Evolutionary conservation across 2,888 invertebrate species (phyloP).

Genomic region (Arge pagana): DNA sequence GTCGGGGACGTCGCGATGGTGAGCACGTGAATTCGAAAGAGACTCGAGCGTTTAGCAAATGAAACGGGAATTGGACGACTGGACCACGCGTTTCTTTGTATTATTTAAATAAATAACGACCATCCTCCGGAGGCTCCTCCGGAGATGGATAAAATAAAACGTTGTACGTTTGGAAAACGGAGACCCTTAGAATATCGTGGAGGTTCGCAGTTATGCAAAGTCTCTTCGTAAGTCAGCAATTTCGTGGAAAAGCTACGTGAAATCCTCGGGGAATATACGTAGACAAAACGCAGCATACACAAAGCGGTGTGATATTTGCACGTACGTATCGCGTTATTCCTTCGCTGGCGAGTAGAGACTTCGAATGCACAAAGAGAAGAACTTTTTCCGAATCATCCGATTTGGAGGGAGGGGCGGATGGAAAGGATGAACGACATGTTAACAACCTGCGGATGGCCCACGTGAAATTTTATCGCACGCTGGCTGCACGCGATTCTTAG

Average conservation of each 20-base stretch:
- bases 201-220: slow-evolving; percentile 21
- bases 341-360: no score
- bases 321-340: no score
- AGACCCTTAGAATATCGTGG: slow-evolving; percentile 17
- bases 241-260: slow-evolving; percentile 16
- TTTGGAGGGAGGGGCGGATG: no score
- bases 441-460: no score
- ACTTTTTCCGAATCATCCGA: no score
- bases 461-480: no score
- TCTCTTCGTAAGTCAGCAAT: slow-evolving; percentile 22
- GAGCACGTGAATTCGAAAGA: no score
- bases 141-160: slow-evolving; percentile 10
- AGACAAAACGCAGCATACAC: slow-evolving; percentile 1
- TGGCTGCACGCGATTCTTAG: no score
- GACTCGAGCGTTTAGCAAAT: not conserved
- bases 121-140: not conserved
- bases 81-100: slow-evolving; percentile 1
- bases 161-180: slow-evolving; percentile 1
- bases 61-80: not conserved
- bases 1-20: no score
- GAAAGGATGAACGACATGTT: no score
- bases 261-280: slow-evolving; percentile 12
- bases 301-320: slow-evolving; percentile 9
- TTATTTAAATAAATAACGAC: slow-evolving; percentile 20
- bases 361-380: no score